These are phyloP conservation scores for Ammospiza nelsoni DNA, from an alignment of 2,113 vertebrate genomes.

Conservation along the genomic window DNA sequence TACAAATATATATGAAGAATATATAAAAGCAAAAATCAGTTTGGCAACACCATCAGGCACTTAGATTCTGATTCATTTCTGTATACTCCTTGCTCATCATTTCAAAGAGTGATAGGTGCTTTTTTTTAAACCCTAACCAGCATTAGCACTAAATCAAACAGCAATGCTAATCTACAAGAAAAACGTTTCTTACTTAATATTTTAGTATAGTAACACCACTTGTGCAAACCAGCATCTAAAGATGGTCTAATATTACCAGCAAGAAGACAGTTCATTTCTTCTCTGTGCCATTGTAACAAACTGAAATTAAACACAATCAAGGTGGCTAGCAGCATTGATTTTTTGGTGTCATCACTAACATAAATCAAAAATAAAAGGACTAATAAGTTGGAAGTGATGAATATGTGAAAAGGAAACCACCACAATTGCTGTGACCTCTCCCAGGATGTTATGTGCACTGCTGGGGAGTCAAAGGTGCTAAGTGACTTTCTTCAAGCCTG, in stretches of 20 bases:
- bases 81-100: conserved; percentile 5
- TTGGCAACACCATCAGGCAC: neutral
- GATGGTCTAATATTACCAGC: neutral
- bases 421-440: neutral
- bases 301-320: neutral
- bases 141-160: conserved; percentile 35
- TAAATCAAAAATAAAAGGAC: neutral
- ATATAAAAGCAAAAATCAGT: neutral
- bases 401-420: neutral
- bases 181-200: neutral
- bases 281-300: neutral
- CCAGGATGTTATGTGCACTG: neutral
- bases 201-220: neutral
- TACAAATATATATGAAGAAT: neutral
- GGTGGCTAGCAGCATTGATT: neutral
- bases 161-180: conserved; percentile 11
- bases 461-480: neutral
- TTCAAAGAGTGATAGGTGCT: neutral
- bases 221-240: neutral
- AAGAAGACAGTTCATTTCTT: conserved; percentile 5
- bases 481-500: neutral
- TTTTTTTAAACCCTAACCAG: neutral
- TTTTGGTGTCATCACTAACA: neutral
- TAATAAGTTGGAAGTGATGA: neutral
- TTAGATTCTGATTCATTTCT: conserved; percentile 15